Evolutionary conservation across 53 echinoderm and acorn worm genomes (phyloP).

Genomic region (Temnopleurus reevesii): DNA sequence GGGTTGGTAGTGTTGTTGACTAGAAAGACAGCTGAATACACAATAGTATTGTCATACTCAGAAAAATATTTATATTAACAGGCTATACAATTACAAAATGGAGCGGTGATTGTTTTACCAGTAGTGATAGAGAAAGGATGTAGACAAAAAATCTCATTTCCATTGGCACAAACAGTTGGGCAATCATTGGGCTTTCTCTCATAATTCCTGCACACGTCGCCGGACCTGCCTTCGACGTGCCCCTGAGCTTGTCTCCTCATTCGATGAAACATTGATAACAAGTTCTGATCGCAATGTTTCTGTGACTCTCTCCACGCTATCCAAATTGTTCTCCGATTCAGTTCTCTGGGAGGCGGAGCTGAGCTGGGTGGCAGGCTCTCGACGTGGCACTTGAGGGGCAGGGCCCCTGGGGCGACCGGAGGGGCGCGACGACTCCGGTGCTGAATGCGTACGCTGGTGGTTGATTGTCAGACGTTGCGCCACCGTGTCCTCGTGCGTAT

Average conservation of each 20-base stretch:
- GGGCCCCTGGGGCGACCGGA: constrained; percentile 28
- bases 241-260: constrained; percentile 3
- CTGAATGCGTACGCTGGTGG: constrained; percentile 64
- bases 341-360: neutral
- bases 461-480: constrained; percentile 27
- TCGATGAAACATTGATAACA: constrained; percentile 26
- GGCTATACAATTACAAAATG: no score
- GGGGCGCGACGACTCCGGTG: constrained; percentile 49
- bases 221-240: constrained; percentile 13
- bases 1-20: no score
- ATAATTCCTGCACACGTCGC: constrained; percentile 48
- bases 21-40: no score
- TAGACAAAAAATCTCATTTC: no score
- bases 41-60: no score
- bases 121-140: no score
- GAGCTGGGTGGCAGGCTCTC: neutral
- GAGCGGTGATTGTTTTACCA: no score
- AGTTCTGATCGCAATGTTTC: constrained; percentile 20
- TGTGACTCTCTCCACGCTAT: neutral
- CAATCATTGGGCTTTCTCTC: neutral
- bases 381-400: constrained; percentile 30
- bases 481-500: neutral
- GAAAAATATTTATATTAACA: no score
- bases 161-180: no score
- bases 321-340: neutral